Conservation (phyloP, 64 coral and sea anemone species). For the Stichodactyla helianthus region DNA sequence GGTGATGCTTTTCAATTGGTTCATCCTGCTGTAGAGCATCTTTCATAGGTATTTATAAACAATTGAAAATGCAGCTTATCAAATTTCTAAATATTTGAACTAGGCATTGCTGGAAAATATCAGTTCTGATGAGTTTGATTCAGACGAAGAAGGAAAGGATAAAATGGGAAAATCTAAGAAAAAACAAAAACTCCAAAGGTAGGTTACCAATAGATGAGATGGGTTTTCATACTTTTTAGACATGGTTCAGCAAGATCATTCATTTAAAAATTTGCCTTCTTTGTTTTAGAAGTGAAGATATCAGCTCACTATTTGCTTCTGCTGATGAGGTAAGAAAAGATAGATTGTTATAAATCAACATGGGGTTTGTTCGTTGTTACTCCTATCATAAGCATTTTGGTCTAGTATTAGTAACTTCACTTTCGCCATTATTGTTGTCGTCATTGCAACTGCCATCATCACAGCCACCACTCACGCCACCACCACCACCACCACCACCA, state of each 20-base stretch:
- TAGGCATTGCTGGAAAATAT: constrained; percentile 65
- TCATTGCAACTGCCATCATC: neutral
- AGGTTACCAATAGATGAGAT: neutral
- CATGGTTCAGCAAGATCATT: neutral
- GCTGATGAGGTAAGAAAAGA: constrained; percentile 37
- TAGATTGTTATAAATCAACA: neutral
- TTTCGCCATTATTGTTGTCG: neutral
- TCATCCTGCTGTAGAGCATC: neutral
- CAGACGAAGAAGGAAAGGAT: constrained; percentile 29
- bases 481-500: neutral
- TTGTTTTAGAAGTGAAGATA: neutral
- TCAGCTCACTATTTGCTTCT: constrained; percentile 48
- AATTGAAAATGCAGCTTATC: too few relatives aligned
- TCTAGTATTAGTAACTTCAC: neutral
- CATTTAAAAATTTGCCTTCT: neutral
- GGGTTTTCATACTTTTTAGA: neutral
- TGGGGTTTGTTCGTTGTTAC: neutral
- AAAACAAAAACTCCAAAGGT: neutral
- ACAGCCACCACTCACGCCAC: neutral
- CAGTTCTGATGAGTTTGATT: constrained; percentile 71
- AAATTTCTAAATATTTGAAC: neutral
- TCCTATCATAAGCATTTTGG: neutral
- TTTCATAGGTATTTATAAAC: too few relatives aligned
- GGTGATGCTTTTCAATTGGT: neutral
- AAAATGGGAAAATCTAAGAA: constrained; percentile 43